Evolutionary conservation across 2,888 invertebrate species (phyloP).

Genomic region (Rhopalosiphum nymphaeae): DNA sequence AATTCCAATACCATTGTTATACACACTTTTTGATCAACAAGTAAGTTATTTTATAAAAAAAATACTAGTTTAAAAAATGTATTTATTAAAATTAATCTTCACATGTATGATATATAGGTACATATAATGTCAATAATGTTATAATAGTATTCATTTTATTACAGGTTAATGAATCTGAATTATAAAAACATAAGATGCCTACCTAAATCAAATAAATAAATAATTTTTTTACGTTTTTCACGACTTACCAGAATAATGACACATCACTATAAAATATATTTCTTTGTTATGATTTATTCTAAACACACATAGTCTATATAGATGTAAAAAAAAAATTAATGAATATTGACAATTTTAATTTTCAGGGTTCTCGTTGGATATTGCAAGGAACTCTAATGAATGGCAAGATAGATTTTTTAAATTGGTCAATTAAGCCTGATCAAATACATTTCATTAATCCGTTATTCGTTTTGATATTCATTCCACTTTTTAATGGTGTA

Average conservation of each 20-base stretch:
- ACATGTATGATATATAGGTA: background rate
- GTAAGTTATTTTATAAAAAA: conserved; percentile 69
- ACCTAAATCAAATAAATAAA: background rate
- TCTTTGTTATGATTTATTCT: background rate
- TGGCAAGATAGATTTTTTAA: conserved; percentile 79
- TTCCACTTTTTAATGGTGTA: conserved; percentile 84
- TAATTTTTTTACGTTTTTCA: background rate
- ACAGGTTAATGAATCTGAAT: background rate
- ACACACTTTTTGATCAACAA: conserved; percentile 88
- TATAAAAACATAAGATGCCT: background rate
- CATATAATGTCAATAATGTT: too few relatives aligned
- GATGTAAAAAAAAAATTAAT: background rate
- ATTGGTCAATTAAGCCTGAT: conserved; percentile 88
- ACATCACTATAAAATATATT: background rate
- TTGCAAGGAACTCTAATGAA: conserved; percentile 88
- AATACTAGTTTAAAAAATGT: background rate
- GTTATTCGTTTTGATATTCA: conserved; percentile 84
- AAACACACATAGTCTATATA: background rate
- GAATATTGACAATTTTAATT: background rate
- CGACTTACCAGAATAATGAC: background rate
- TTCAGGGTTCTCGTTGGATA: conserved; percentile 68
- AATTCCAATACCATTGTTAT: conserved; percentile 83
- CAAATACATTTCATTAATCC: conserved; percentile 96
- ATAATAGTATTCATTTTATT: background rate
- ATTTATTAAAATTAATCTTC: background rate